phyloP scores from a whole-genome alignment of 2,888 invertebrate genomes.

The Microchrysa polita region DNA sequence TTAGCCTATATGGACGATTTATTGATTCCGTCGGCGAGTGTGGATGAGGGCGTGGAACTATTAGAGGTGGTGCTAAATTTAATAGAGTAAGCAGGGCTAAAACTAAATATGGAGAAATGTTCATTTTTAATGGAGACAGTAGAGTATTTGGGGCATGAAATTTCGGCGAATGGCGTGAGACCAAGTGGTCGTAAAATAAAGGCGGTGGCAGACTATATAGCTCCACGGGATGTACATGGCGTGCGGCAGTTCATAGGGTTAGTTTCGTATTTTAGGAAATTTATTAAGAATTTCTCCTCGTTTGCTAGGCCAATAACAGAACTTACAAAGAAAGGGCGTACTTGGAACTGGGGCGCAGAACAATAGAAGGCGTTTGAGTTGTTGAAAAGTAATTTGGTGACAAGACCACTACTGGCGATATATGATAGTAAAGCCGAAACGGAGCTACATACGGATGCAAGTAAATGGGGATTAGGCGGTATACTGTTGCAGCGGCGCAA shows the following conservation, averaged over 20 bases:
- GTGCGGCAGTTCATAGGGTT: neutral
- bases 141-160: neutral
- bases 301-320: slow-evolving; percentile 43
- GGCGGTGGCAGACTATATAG: neutral
- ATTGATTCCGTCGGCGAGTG: slow-evolving; percentile 52
- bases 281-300: neutral
- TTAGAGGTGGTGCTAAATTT: slow-evolving; percentile 2
- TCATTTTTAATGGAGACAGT: slow-evolving; percentile 53
- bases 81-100: slow-evolving; percentile 27
- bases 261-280: too few species aligned
- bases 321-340: too few species aligned
- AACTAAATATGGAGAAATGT: slow-evolving; percentile 48
- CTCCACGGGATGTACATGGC: neutral
- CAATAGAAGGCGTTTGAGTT: slow-evolving; percentile 23
- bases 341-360: neutral
- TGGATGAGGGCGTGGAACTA: slow-evolving; percentile 20
- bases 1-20: slow-evolving; percentile 50
- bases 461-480: too few species aligned
- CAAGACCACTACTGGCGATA: too few species aligned
- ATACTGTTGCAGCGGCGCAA: too few species aligned
- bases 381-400: too few species aligned
- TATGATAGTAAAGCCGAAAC: too few species aligned
- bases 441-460: too few species aligned
- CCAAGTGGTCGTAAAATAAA: neutral
- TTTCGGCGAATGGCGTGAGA: neutral